Evolutionary conservation across 2,797 vertebrate genomes (phyloP), one percentile per base, ranked within the genome.

Genomic region (Sebastes elongatus): DNA sequence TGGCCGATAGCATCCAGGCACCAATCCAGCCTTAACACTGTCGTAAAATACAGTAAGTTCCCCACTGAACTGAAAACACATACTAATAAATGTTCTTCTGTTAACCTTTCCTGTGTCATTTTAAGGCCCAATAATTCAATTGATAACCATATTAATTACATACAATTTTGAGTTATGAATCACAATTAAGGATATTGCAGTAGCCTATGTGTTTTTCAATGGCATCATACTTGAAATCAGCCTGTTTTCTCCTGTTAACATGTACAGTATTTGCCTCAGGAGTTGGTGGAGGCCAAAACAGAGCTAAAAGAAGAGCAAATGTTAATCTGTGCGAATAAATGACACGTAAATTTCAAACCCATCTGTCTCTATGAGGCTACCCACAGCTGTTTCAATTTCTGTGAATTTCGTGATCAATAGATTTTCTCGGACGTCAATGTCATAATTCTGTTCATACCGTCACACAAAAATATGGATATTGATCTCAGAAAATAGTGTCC

Each of bases 1-100:
- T 75, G 83, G 82, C 57, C 2, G 52, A 86, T 75, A 53, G 38
- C 22, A 16, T 63, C 30, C 80, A 67, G 86, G 83, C 75, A 64
- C 25, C 8, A 0, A 22, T 88, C 84, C 82, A 81, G 72, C 46
- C 57, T 57, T 61, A 25, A 69, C 53, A 71, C 74, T 82, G 65
- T 10, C 23, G 9, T 14, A 61, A 59, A 83, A 71, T 82, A 74
- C 70, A 64, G 61, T 82, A 79, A 71, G 38, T 61, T 27, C 74
- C 65, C 28, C 14, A 71, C 23, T 42, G n/a, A 67, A 66, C 23
- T 42, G n/a, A 67, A 71, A 23, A 74, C 53, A 49, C 22, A 27
- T n/a, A 32, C 16, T 32, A 11, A 35, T 10, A 27, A 0, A 30
- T 27, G 27, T 14, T 23, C 18, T 59, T 49, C 49, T 46, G 4